phyloP scores from a whole-genome alignment of 2,797 vertebrate genomes.

The Ctenosaura bakeri region DNA sequence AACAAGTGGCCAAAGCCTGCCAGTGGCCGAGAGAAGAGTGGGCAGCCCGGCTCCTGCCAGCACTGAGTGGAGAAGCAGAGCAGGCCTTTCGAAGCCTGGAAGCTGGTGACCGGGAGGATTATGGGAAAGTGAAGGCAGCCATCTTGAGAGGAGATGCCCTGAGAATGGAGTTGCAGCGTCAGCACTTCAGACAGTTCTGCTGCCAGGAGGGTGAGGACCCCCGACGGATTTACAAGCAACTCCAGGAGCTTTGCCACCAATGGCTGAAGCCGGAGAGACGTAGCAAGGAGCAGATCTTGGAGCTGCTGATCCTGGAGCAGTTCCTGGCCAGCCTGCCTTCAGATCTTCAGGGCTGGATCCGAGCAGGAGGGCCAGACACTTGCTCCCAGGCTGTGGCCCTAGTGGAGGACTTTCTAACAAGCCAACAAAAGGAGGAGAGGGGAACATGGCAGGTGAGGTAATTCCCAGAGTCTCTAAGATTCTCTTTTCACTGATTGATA shows the following conservation, averaged over 20 bases:
- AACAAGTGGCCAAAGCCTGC: slow-evolving; percentile 1
- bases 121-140: background rate
- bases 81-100: slow-evolving; percentile 10
- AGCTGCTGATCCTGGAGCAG: too few relatives aligned
- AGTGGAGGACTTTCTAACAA: slow-evolving; percentile 22
- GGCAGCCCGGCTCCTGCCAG: background rate
- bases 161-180: background rate
- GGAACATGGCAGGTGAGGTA: background rate
- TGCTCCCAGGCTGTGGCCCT: slow-evolving; percentile 22
- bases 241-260: too few relatives aligned
- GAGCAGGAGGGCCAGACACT: background rate
- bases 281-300: too few relatives aligned
- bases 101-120: background rate
- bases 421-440: background rate
- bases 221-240: too few relatives aligned
- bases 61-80: slow-evolving; percentile 14
- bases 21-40: background rate
- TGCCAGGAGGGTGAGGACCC: too few relatives aligned
- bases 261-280: too few relatives aligned
- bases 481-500: too few relatives aligned
- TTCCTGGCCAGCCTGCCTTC: slow-evolving; percentile 6
- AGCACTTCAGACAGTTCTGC: too few relatives aligned
- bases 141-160: background rate
- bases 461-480: too few relatives aligned
- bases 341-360: slow-evolving; percentile 25